A percentile compares a stretch with the other conserved stretches of the same genome.
Conservation (phyloP, 2,888 invertebrate genomes). For the Apotomis turbidana region DNA sequence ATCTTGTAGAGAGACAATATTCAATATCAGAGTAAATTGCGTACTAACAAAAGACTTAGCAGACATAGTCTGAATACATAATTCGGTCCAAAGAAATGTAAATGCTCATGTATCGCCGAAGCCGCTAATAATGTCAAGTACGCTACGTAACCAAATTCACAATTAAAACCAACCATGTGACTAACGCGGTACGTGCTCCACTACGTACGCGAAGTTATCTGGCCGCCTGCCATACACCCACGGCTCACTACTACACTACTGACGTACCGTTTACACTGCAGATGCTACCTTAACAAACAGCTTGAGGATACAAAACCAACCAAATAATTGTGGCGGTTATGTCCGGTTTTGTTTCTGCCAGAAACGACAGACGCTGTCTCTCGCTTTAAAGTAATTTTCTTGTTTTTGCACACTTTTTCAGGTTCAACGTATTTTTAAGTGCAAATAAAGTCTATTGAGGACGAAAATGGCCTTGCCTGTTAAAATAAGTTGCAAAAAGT, state of each 20-base stretch:
- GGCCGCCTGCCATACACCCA: conserved; percentile 29
- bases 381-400: conserved; percentile 20
- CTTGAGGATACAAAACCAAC: background rate
- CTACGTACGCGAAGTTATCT: conserved; percentile 38
- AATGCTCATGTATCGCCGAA: conserved; percentile 2
- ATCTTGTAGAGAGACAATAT: background rate
- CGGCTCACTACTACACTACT: conserved; percentile 6
- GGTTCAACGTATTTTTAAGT: conserved; percentile 34
- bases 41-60: background rate
- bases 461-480: conserved; percentile 12
- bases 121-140: conserved; percentile 37
- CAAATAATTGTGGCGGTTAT: background rate
- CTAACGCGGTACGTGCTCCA: conserved; percentile 30
- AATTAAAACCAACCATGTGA: conserved; percentile 36
- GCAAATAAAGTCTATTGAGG: conserved; percentile 18
- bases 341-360: conserved; percentile 1
- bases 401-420: conserved; percentile 26
- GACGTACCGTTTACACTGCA: background rate
- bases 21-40: conserved; percentile 5
- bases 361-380: conserved; percentile 10
- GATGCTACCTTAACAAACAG: background rate
- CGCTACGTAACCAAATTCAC: conserved; percentile 34
- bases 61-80: no score
- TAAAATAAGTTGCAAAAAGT: conserved; percentile 17
- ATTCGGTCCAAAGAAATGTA: background rate